Conservation (phyloP, 1,140 invertebrate genomes). For the Drosophila ficusphila region DNA sequence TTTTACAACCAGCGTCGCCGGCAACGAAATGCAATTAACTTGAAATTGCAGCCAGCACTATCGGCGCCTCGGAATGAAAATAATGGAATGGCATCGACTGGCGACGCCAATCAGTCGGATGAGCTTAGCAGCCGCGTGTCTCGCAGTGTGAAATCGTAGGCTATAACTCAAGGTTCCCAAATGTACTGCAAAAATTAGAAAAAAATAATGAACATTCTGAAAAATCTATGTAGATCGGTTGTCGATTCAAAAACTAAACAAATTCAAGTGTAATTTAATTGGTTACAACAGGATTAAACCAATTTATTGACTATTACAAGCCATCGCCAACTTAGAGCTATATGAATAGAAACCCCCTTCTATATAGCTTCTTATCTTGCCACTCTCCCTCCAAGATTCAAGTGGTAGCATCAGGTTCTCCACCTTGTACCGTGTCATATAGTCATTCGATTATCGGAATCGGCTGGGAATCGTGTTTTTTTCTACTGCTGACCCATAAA, state of each 20-base stretch:
- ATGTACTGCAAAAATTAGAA: not conserved
- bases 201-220: no score
- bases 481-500: conserved; percentile 15
- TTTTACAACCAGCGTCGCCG: conserved; percentile 42
- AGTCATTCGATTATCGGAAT: conserved; percentile 21
- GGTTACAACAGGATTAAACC: no score
- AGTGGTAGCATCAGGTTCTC: not conserved
- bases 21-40: conserved; percentile 51
- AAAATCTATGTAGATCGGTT: no score
- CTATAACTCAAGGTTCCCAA: not conserved
- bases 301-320: no score
- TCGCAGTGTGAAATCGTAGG: conserved; percentile 10
- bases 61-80: conserved; percentile 14
- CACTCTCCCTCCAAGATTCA: not conserved
- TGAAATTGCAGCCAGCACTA: conserved; percentile 41
- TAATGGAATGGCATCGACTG: conserved; percentile 5
- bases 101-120: conserved; percentile 53
- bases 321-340: no score
- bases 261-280: no score
- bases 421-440: not conserved
- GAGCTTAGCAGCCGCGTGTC: conserved; percentile 50
- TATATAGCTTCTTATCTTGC: not conserved
- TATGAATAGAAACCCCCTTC: not conserved
- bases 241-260: no score
- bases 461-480: conserved; percentile 21